A percentile compares a stretch with the other conserved stretches of the same genome.
Evolutionary conservation across 2,888 invertebrate species (phyloP).

Genomic region (Linnaemya tessellans): DNA sequence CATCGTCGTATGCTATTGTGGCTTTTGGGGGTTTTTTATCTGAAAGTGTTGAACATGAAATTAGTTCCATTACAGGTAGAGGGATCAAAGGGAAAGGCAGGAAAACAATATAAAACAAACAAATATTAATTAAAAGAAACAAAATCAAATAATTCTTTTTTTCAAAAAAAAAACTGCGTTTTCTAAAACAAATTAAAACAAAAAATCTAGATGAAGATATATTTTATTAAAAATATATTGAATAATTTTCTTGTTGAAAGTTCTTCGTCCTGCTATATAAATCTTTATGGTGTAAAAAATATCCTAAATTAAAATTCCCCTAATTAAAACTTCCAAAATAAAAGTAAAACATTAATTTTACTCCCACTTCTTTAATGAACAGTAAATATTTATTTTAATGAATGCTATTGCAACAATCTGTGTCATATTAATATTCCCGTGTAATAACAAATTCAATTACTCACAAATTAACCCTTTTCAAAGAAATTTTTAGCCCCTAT

Average conservation of each 20-base stretch:
- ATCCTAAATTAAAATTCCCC: not conserved
- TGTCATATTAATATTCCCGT: not conserved
- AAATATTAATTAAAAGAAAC: too few species aligned
- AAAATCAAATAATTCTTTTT: too few species aligned
- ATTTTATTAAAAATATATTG: too few species aligned
- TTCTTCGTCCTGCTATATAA: too few species aligned
- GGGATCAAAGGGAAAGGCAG: not conserved
- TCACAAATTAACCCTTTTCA: constrained; percentile 27
- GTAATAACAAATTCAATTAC: not conserved
- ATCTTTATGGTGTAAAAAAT: not conserved
- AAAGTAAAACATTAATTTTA: not conserved
- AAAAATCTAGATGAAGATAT: too few species aligned
- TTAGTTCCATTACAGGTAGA: constrained; percentile 19
- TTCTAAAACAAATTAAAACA: too few species aligned
- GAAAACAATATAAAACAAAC: not conserved
- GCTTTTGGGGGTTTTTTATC: constrained; percentile 76
- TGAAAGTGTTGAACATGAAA: constrained; percentile 63
- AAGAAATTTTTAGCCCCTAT: not conserved
- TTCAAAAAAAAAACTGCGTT: too few species aligned
- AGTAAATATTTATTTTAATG: not conserved
- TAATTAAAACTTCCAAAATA: not conserved
- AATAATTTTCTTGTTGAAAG: too few species aligned
- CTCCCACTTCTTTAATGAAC: not conserved
- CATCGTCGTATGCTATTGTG: constrained; percentile 69
- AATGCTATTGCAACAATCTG: not conserved